Conservation (phyloP, 2,113 vertebrate genomes). For the Pygoscelis adeliae region DNA sequence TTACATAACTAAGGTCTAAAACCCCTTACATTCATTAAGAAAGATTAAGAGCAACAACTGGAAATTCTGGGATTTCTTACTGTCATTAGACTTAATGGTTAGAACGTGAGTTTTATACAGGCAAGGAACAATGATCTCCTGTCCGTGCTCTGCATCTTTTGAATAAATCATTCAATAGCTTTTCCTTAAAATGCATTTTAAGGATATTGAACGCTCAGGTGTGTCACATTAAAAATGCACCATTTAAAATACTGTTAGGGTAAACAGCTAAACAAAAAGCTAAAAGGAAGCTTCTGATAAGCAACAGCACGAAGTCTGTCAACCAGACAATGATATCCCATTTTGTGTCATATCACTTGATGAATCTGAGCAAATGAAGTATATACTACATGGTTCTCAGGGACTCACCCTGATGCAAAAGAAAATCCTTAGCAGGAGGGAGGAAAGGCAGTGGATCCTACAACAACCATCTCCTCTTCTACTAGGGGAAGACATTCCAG, state of each 20-base stretch:
- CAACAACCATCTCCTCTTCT: background rate
- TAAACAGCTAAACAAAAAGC: background rate
- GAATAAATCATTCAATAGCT: background rate
- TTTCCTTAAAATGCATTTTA: background rate
- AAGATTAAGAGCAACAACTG: slow-evolving; percentile 43
- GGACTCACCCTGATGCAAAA: background rate
- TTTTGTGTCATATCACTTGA: background rate
- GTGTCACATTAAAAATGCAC: background rate
- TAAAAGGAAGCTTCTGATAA: background rate
- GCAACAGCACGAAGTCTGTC: background rate
- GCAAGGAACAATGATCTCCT: background rate
- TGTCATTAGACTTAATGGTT: slow-evolving; percentile 2
- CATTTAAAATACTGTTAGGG: background rate
- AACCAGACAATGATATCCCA: background rate
- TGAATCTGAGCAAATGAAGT: background rate
- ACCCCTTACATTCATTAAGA: slow-evolving; percentile 55
- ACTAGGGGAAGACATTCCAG: background rate
- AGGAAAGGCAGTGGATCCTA: background rate
- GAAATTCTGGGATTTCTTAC: background rate
- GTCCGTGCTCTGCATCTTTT: background rate
- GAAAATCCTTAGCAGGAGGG: background rate
- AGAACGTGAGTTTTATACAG: background rate
- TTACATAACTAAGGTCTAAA: slow-evolving; percentile 53
- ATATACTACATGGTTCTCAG: background rate
- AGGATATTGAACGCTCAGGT: background rate